A percentile compares a stretch with the other conserved stretches of the same genome.
phyloP scores from a whole-genome alignment of 2,888 invertebrate species.

The Anthrax anthrax region DNA sequence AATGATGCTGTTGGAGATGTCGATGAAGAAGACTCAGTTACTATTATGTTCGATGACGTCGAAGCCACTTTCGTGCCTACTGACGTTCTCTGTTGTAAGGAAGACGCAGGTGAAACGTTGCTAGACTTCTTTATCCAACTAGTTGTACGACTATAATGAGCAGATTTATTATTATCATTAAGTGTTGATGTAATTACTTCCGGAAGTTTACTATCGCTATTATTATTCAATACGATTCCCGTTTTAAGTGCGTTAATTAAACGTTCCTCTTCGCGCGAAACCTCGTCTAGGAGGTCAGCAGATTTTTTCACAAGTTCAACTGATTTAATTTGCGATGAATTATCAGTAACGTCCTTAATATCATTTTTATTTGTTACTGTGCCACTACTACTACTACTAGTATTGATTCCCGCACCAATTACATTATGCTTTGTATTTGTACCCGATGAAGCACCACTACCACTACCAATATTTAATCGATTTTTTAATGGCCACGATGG shows the following conservation, averaged over 20 bases:
- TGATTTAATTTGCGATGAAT: slow-evolving; percentile 3
- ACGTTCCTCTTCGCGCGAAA: slow-evolving; percentile 68
- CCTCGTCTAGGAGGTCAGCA: slow-evolving; percentile 44
- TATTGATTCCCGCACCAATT: neutral
- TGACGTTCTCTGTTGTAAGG: neutral
- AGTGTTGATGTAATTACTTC: slow-evolving; percentile 16
- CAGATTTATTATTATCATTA: slow-evolving; percentile 9
- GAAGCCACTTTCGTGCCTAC: neutral
- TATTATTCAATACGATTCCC: slow-evolving; percentile 46
- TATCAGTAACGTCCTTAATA: slow-evolving; percentile 3
- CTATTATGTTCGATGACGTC: slow-evolving; percentile 1
- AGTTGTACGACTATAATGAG: slow-evolving; percentile 6
- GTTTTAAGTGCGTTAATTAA: slow-evolving; percentile 65
- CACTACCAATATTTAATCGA: slow-evolving; percentile 14
- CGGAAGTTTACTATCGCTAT: slow-evolving; percentile 18
- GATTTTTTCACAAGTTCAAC: slow-evolving; percentile 11
- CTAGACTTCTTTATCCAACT: slow-evolving; percentile 5
- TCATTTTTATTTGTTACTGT: slow-evolving; percentile 8
- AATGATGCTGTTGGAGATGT: slow-evolving; percentile 9
- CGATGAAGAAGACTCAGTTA: neutral
- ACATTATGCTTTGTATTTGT: neutral
- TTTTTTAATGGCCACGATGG: slow-evolving; percentile 49
- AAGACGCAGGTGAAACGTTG: slow-evolving; percentile 5
- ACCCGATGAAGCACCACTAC: neutral
- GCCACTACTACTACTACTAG: slow-evolving; percentile 1